Evolutionary conservation across 2,888 invertebrate species (phyloP), one percentile per base, ranked within the genome.

Genomic region (Venustoraphidia nigricollis): DNA sequence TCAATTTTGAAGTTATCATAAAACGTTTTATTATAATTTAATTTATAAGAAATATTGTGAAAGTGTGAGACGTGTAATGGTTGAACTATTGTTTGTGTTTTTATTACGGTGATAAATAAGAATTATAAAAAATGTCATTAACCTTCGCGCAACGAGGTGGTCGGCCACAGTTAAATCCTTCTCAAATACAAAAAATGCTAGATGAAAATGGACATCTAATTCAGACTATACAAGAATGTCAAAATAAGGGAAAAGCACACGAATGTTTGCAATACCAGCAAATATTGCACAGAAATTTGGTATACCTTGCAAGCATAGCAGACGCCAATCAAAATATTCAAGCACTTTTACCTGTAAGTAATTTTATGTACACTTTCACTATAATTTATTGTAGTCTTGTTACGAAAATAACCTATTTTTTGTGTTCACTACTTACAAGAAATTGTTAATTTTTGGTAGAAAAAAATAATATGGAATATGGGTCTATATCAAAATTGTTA

Each of bases 151-250:
- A 81, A 61, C 75, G 82, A 61, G 80, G 81, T 49, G 76, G 77
- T 62, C 78, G 82, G 49, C 79, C 77, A 51, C 83, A 89, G 45
- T 81, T 87, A 40, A 89, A 77, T 64, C 82, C 87, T 51, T 82
- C 83, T 44, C 89, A 89, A 68, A 87, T 92, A 59, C 91, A 92
- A 66, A 91, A 95, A 78, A 85, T 97, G 80, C 74, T 97, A 51
- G 96, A 97, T 71, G 97, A 97, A 69, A 97, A 97, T 67, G 89
- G 89, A 58, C 92, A 94, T 64, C 75, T 97, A 41, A 96, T 97
- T 59, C 92, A 95, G 72, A 91, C 92, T 9, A 95, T 97, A 62
- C 89, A 93, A 66, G 96, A 97, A 58, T 95, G 85, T 69, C 96
- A 97, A 70, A 87, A 81, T 55, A 93, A 93, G 72, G 96, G 95